phyloP scores from a whole-genome alignment of 2,113 vertebrate species.

The Oreamnos americanus region DNA sequence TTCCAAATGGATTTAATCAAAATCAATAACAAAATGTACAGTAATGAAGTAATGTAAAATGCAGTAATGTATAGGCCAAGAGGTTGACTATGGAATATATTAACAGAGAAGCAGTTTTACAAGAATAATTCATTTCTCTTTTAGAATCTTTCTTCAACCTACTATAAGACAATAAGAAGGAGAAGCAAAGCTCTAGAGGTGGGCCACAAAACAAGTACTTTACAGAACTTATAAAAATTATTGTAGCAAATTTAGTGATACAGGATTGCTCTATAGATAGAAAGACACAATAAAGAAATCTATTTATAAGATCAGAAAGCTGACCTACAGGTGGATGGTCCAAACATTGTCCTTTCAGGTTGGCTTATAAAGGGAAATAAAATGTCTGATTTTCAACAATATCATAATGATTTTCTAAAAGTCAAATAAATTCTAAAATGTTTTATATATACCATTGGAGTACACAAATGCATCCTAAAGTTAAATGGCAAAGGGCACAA shows the following conservation, averaged over 20 bases:
- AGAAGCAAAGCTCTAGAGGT: not conserved
- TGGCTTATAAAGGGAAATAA: not conserved
- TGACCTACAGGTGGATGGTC: not conserved
- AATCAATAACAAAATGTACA: constrained; percentile 73
- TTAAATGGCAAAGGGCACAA: constrained; percentile 33
- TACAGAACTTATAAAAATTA: not conserved
- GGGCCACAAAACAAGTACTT: not conserved
- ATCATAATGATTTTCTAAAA: constrained; percentile 60
- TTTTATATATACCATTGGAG: not conserved
- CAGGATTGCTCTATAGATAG: not conserved
- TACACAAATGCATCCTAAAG: not conserved
- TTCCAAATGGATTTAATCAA: constrained; percentile 81
- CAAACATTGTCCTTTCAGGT: not conserved
- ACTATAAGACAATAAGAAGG: constrained; percentile 10
- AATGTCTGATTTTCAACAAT: constrained; percentile 31
- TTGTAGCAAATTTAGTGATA: constrained; percentile 6
- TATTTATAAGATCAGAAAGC: constrained; percentile 16
- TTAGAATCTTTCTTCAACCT: not conserved
- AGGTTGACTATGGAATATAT: constrained; percentile 69
- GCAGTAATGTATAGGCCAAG: constrained; percentile 68
- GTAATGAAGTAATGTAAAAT: constrained; percentile 73
- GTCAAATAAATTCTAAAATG: constrained; percentile 41
- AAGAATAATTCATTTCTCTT: not conserved
- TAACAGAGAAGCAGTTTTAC: constrained; percentile 21
- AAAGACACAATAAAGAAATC: constrained; percentile 19